A percentile compares a stretch with the other conserved stretches of the same genome.
These are phyloP conservation scores for Leucoraja ocellata DNA, from an alignment of 2,797 vertebrate species.

Conservation along the genomic window DNA sequence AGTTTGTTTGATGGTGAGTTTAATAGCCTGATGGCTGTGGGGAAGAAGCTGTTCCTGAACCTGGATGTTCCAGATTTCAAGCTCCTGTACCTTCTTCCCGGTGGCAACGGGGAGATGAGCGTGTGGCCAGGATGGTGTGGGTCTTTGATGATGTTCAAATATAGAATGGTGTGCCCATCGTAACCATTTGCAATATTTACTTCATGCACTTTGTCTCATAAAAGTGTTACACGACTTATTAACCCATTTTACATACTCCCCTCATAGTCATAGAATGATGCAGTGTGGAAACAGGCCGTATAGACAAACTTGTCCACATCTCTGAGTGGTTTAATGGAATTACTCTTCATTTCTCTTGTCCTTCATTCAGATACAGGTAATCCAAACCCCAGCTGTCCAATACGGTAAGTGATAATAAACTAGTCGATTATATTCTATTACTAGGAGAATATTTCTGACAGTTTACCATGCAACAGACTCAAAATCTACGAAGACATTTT, in stretches of 20 bases:
- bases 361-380: neutral
- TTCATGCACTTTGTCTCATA: too few relatives aligned
- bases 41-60: too few relatives aligned
- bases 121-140: too few relatives aligned
- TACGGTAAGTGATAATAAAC: neutral
- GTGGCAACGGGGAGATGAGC: too few relatives aligned
- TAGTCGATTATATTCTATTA: neutral
- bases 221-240: neutral
- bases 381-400: neutral
- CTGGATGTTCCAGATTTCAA: too few relatives aligned
- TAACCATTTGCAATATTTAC: neutral
- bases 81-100: too few relatives aligned
- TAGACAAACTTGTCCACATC: neutral
- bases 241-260: too few relatives aligned
- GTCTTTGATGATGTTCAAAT: too few relatives aligned
- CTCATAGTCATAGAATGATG: too few relatives aligned
- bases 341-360: neutral
- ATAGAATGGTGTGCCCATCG: neutral
- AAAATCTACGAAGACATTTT: neutral
- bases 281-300: too few relatives aligned
- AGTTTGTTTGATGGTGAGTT: too few relatives aligned
- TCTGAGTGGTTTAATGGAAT: neutral
- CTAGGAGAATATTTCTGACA: neutral
- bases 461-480: neutral
- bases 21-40: too few relatives aligned